A percentile compares a stretch with the other conserved stretches of the same genome.
These are phyloP conservation scores for Branchinecta lynchi DNA, from an alignment of 1,140 invertebrate genomes.

Conservation along the genomic window DNA sequence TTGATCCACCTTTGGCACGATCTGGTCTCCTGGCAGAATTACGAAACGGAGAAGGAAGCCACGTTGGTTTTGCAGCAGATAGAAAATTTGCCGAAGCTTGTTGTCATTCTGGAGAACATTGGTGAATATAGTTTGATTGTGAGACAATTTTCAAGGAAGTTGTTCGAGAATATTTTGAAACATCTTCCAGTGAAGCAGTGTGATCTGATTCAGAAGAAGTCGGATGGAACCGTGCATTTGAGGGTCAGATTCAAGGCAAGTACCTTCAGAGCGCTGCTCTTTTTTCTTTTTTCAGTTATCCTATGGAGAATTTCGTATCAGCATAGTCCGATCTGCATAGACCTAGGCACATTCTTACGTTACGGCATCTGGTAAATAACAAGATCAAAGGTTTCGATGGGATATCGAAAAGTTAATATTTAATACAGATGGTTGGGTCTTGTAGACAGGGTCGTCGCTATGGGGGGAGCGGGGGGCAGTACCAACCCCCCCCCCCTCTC, in stretches of 20 bases:
- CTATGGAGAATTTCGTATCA: too few relatives aligned
- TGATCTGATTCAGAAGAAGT: neutral
- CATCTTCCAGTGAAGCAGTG: neutral
- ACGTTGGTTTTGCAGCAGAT: neutral
- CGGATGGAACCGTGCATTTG: neutral
- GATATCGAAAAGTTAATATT: too few relatives aligned
- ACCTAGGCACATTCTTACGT: too few relatives aligned
- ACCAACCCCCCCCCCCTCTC: too few relatives aligned
- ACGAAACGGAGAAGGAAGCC: neutral
- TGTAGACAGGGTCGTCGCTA: too few relatives aligned
- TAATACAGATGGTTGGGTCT: too few relatives aligned
- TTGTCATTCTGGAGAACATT: neutral
- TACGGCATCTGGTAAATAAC: too few relatives aligned
- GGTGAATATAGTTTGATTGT: neutral
- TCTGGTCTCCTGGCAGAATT: neutral
- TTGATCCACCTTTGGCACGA: neutral
- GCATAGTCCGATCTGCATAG: too few relatives aligned
- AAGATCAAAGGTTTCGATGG: too few relatives aligned
- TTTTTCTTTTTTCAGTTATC: too few relatives aligned
- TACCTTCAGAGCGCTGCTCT: too few relatives aligned
- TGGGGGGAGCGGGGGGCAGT: too few relatives aligned
- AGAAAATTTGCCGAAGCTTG: neutral
- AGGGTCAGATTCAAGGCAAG: neutral
- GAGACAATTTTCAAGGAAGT: neutral
- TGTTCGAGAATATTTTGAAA: conserved; percentile 1